Base-by-base conservation (phyloP, 37 sponge, comb jelly and placozoan species). In the Amphimedon queenslandica region DNA sequence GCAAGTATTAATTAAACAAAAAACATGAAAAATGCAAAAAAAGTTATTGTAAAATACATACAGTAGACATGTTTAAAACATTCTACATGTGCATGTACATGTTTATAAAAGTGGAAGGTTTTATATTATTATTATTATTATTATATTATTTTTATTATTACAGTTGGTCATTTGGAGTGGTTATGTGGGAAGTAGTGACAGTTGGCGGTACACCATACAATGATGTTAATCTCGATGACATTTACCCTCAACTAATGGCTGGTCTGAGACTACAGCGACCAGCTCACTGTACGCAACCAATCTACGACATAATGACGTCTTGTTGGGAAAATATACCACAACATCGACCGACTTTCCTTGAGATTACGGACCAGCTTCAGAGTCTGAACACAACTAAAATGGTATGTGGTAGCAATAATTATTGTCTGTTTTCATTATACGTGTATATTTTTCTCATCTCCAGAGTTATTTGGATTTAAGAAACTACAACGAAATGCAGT, bases 161-260 rank as follows among this genome's bases (percentile, higher is more conserved):
- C 55, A 85, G 86, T 30, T 74, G 61, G 61, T 60, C 61, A 6
- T 60, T 77, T 90, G 90, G 85, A 18, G 81, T 90, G 10, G 71
- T 81, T 2, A 64, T 84, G 57, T 90, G 90, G 90, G 90, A 90
- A 60, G 43, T 90, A 42, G 81, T 90, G 34, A 90, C 90, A 16
- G 43, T 90, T 1, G 90, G 90, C 8, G 90, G 84, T 18, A 72
- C 77, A 10, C 90, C 90, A 28, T 84, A 84, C 72, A 41, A 40
- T 3, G 79, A 80, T 13, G 66, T 80, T 18, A 39, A 56, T 11
- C 70, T 75, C 13, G 76, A 71, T 20, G 66, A 84, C 8, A 65
- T 90, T 38, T 69, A 63, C 24, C 10, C 69, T 1, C 82, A 82
- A 42, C 79, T 90, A 21, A 60, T 77, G 21, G 63, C 37, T 55